Evolutionary conservation across 1,140 invertebrate genomes (phyloP).

Genomic region (Cepaea nemoralis): DNA sequence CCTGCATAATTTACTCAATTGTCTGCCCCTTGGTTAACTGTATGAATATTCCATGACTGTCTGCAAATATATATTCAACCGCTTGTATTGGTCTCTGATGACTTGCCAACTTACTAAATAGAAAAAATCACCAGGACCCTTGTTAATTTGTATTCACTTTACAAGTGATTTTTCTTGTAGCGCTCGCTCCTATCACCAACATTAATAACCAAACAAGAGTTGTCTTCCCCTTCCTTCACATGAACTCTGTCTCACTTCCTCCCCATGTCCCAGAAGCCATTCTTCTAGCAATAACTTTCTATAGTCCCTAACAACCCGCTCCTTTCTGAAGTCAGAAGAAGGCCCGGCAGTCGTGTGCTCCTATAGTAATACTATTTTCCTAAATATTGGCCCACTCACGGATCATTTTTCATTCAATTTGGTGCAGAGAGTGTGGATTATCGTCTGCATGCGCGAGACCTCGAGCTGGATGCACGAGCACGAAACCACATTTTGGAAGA

Average conservation of each 20-base stretch:
- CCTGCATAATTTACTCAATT: no score
- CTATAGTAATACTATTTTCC: constrained; percentile 18
- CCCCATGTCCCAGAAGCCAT: background rate
- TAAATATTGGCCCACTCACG: background rate
- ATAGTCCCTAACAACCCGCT: background rate
- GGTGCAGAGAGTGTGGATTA: constrained; percentile 22
- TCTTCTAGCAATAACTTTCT: background rate
- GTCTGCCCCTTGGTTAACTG: no score
- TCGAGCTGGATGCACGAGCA: constrained; percentile 14
- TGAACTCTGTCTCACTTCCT: background rate
- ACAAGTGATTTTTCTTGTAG: background rate
- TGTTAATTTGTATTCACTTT: no score
- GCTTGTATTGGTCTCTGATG: no score
- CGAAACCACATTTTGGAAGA: constrained; percentile 32
- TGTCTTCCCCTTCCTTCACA: background rate
- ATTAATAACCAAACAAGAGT: background rate
- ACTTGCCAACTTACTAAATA: no score
- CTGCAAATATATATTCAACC: no score
- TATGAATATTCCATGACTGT: no score
- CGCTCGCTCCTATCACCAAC: background rate
- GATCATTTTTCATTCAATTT: constrained; percentile 32
- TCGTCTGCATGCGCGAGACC: constrained; percentile 19
- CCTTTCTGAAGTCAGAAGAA: background rate
- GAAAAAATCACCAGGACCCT: no score
- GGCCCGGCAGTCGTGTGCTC: background rate